phyloP scores from a whole-genome alignment of 2,113 vertebrate species.

The Sciurus niger region DNA sequence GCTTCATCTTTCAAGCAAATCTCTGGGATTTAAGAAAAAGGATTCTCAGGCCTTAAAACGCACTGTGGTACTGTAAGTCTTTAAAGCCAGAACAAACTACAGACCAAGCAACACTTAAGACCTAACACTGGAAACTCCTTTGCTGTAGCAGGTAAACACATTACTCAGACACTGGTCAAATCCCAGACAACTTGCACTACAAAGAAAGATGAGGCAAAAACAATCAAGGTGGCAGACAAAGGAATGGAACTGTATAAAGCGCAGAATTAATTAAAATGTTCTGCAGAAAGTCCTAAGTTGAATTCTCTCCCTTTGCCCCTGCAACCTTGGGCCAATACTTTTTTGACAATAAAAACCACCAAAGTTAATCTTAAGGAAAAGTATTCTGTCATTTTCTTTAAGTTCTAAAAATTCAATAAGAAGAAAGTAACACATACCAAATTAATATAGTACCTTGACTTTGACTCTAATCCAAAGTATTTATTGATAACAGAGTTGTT shows the following conservation, averaged over 20 bases:
- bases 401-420: slow-evolving; percentile 50
- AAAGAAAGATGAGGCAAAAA: slow-evolving; percentile 50
- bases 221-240: background rate
- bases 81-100: slow-evolving; percentile 74
- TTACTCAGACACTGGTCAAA: background rate
- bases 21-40: slow-evolving; percentile 57
- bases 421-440: background rate
- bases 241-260: background rate
- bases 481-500: background rate
- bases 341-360: background rate
- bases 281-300: background rate
- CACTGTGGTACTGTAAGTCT: slow-evolving; percentile 19
- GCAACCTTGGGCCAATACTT: background rate
- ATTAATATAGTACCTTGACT: background rate
- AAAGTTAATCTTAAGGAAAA: slow-evolving; percentile 44
- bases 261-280: slow-evolving; percentile 55
- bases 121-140: slow-evolving; percentile 22
- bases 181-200: background rate
- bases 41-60: slow-evolving; percentile 64
- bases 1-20: slow-evolving; percentile 83
- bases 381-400: background rate
- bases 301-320: background rate
- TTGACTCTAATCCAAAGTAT: background rate
- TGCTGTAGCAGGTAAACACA: slow-evolving; percentile 35
- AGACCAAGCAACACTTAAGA: slow-evolving; percentile 44